Conservation (phyloP, 2,888 invertebrate genomes). For the Isoperla grammatica region DNA sequence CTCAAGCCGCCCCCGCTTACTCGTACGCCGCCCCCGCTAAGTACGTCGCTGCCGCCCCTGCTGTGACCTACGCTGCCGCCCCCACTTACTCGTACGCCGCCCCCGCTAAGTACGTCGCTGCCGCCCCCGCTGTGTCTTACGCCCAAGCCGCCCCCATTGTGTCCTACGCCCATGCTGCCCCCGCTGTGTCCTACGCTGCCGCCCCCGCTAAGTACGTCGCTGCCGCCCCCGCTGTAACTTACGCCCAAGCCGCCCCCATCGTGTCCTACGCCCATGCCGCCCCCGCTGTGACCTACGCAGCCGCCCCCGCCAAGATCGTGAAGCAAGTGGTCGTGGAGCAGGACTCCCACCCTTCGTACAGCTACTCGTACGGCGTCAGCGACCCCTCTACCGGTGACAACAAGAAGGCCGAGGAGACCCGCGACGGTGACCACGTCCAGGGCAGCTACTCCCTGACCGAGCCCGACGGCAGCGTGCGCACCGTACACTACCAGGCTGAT, state of each 20-base stretch:
- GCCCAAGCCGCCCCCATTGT: slow-evolving; percentile 34
- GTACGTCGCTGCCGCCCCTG: slow-evolving; percentile 36
- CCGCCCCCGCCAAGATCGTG: slow-evolving; percentile 16
- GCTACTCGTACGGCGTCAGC: slow-evolving; percentile 4
- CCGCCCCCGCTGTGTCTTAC: slow-evolving; percentile 28
- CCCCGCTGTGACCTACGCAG: slow-evolving; percentile 17
- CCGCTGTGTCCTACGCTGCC: slow-evolving; percentile 10
- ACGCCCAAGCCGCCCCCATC: slow-evolving; percentile 11
- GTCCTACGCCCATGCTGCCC: slow-evolving; percentile 11
- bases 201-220: slow-evolving; percentile 6
- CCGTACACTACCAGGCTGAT: slow-evolving; percentile 56
- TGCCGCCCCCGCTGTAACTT: neutral
- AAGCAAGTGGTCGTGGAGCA: slow-evolving; percentile 31
- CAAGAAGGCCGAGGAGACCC: slow-evolving; percentile 7
- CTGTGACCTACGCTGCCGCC: slow-evolving; percentile 21
- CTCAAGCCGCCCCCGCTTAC: slow-evolving; percentile 44
- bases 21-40: slow-evolving; percentile 36
- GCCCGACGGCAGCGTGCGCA: slow-evolving; percentile 8
- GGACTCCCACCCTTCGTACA: slow-evolving; percentile 2
- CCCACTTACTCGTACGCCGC: slow-evolving; percentile 33
- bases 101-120: slow-evolving; percentile 35
- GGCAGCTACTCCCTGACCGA: slow-evolving; percentile 6
- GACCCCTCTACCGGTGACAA: slow-evolving; percentile 5
- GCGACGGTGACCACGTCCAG: slow-evolving; percentile 9
- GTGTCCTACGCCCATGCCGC: slow-evolving; percentile 15